Evolutionary conservation across 2,888 invertebrate species (phyloP), one percentile per base, ranked within the genome.

Genomic region (Allolobophora icterica): DNA sequence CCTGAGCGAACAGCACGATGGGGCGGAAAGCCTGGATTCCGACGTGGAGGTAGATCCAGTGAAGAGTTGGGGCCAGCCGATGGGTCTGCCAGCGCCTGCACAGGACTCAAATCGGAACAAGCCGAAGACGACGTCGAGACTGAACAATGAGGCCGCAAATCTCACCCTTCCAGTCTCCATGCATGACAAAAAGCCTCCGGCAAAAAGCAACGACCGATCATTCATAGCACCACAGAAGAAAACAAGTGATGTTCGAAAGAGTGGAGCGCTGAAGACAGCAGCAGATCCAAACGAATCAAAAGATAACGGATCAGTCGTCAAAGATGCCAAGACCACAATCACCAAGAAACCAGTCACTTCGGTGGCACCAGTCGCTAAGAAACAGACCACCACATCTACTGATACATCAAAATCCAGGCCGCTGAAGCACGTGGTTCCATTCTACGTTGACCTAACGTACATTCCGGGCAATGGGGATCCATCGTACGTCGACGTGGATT

Each of bases 381-480:
- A 71, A n/a, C 71, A 8, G 71, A 71, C n/a, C 11, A 17, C 71
- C 87, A 38, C 87, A 6, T 33, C 87, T 38, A 30, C 84, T 40
- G 83, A 34, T 11, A 2, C 52, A 15, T 34, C 42, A 21, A 87
- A 90, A 38, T 95, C 94, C 84, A 97, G 97, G 13, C 98, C 30
- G 91, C 92, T 94, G 52, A 94, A 94, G 71, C 94, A 94, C 42
- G 93, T 94, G 84, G 94, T 93, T 35, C 93, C 94, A 33, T 94
- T 95, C 91, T 99, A 99, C 94, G 97, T 99, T 94, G 99, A 99
- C 95, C 96, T 99, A 92, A 98, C 98, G 0, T 99, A 99, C 94
- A 98, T 99, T 91, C 99, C 99, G 34, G 98, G 98, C 95, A 98
- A 99, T 94, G 99, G 98, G 87, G 98, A 99, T 95, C 97, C 98